Evolutionary conservation across 23 tunicate genomes (phyloP), one percentile per base, ranked within the genome.

Genomic region (Ascidia mentula): DNA sequence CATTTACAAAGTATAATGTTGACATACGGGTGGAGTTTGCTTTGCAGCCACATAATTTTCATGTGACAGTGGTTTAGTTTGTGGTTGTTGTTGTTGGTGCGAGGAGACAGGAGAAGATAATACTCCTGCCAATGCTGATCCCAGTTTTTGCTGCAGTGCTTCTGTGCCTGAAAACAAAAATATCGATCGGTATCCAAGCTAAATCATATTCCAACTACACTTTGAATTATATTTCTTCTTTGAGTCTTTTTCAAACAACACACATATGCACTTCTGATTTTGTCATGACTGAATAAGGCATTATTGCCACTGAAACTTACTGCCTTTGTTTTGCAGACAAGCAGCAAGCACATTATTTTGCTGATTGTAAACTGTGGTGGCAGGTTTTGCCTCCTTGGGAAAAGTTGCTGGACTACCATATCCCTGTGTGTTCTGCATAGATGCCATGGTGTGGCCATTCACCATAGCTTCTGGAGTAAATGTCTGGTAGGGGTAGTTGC

Each of bases 141-240:
- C 77, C 28, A 80, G 69, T 40, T 33, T 80, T 40, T 69, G 84
- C 32, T 80, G 84, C 84, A 80, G 32, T 5, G 77, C 84, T n/a
- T 70, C 65, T 38, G 40, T 35, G 18, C 38, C 37, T 71, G 2
- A 34, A 34, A n/a, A n/a, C n/a, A n/a, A n/a, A n/a, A n/a, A n/a
- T n/a, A n/a, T n/a, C n/a, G n/a, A n/a, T n/a, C n/a, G n/a, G n/a
- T n/a, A n/a, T n/a, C n/a, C n/a, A n/a, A n/a, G n/a, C n/a, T n/a
- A n/a, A n/a, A n/a, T n/a, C n/a, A n/a, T n/a, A n/a, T n/a, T n/a
- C n/a, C n/a, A n/a, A n/a, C n/a, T n/a, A n/a, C n/a, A n/a, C n/a
- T n/a, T n/a, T n/a, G n/a, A n/a, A n/a, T n/a, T n/a, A n/a, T n/a
- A n/a, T n/a, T n/a, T n/a, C n/a, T n/a, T n/a, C n/a, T n/a, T n/a